Evolutionary conservation across 2,797 vertebrate genomes (phyloP).

Genomic region (Parambassis ranga): DNA sequence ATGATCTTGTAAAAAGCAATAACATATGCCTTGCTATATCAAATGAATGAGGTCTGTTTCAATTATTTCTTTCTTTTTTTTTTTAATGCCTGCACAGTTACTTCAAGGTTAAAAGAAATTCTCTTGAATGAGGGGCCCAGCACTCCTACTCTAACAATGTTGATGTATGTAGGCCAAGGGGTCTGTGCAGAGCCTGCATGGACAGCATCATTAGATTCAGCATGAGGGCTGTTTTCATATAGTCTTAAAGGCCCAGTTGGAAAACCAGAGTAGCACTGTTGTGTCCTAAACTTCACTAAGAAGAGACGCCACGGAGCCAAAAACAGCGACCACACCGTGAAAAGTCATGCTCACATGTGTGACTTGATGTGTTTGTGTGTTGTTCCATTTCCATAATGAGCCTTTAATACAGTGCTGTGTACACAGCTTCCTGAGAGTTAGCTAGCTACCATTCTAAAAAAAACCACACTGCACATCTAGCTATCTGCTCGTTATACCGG

Average conservation of each 20-base stretch:
- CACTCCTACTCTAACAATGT: conserved; percentile 21
- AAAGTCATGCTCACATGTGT: neutral
- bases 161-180: conserved; percentile 33
- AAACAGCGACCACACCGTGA: neutral
- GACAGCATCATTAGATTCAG: conserved; percentile 64
- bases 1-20: conserved; percentile 45
- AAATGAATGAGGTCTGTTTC: conserved; percentile 41
- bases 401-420: conserved; percentile 72
- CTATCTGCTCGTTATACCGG: conserved; percentile 67
- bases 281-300: neutral
- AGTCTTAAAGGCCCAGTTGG: conserved; percentile 67
- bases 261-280: conserved; percentile 23
- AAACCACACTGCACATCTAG: conserved; percentile 64
- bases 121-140: conserved; percentile 46
- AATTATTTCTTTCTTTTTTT: conserved; percentile 1
- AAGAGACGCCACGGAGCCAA: neutral
- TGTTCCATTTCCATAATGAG: conserved; percentile 45
- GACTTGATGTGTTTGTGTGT: conserved; percentile 19
- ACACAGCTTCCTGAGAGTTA: conserved; percentile 81
- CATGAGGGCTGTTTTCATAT: conserved; percentile 62
- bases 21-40: conserved; percentile 31
- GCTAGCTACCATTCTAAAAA: conserved; percentile 67
- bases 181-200: conserved; percentile 52
- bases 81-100: conserved; percentile 14
- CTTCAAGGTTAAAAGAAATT: conserved; percentile 33